Evolutionary conservation across 37 sponge, comb jelly and placozoan species (phyloP).

Genomic region (Ephydatia muelleri): DNA sequence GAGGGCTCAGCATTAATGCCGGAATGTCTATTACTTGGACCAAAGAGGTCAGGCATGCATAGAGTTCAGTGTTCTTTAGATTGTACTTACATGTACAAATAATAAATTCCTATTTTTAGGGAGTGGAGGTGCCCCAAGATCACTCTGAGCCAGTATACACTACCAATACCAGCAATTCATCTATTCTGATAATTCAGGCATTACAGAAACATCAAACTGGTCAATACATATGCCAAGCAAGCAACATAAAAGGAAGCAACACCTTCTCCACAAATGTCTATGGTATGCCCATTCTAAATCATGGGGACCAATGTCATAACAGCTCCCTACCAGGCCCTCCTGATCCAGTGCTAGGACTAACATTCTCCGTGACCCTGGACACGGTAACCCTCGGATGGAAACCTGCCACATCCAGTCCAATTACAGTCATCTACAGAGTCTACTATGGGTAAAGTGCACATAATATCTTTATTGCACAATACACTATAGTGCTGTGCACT

Average conservation of each 20-base stretch:
- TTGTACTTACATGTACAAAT: background rate
- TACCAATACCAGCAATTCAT: background rate
- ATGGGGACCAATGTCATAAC: too few species aligned
- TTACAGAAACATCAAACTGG: background rate
- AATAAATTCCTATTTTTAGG: background rate
- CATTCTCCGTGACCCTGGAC: background rate
- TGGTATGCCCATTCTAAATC: background rate
- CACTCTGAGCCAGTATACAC: background rate
- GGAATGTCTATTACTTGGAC: background rate
- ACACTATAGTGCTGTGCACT: background rate
- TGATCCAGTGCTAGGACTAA: background rate
- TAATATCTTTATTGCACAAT: background rate
- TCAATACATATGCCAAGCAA: slow-evolving; percentile 26
- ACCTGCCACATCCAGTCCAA: background rate
- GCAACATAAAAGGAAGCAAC: background rate
- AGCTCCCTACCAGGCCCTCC: background rate
- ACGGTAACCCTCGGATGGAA: background rate
- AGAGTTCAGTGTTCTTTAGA: too few species aligned
- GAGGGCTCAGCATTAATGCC: background rate
- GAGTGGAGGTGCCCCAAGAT: background rate
- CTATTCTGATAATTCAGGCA: background rate
- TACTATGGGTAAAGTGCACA: background rate
- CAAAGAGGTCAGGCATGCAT: background rate
- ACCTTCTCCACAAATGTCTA: background rate
- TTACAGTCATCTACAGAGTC: background rate